Base-by-base conservation (phyloP, 2,888 invertebrate genomes). In the Aspidiotus destructor region DNA sequence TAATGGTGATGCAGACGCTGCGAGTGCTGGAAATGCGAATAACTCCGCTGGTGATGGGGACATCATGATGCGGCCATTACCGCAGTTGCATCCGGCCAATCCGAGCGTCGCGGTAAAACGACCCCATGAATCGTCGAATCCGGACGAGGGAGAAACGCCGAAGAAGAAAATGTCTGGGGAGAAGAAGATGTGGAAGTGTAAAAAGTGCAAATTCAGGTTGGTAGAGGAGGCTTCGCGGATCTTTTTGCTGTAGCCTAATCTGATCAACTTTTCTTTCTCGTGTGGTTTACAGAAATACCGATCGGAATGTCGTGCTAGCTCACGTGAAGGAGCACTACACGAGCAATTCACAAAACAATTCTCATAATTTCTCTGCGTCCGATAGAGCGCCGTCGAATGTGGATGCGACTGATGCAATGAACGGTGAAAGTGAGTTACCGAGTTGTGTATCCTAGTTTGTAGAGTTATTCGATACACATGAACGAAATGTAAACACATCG, bases 151-250 rank as follows among this genome's bases (percentile, higher is more conserved):
- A 70, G 41, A 67, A 17, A 58, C 58, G 55, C 65, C 72, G 28
- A 73, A 72, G 68, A 73, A 74, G 69, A 73, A 73, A 65, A 44
- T 57, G 13, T 70, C 70, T 0, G 70, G 52, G 1, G 62, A 87
- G 78, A 85, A 86, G 75, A 88, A 88, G 13, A 79, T 87, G 73
- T 92, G 92, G 87, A 89, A 91, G 77, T 95, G 94, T 78, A 91
- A 91, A 78, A 89, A 89, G 76, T 95, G 94, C 78, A 85, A 87
- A 76, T 93, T 88, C 78, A 87, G 85, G 89, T 89, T 78, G 82
- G 82, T 48, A 28, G 5, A 28, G 28, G 28, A 28, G 28, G 5
- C 28, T 28, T 28, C 28, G 28, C 28, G 28, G 28, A 28, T 28
- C 28, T 28, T 5, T 28, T 28, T 5, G 1, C 5, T 28, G 28